Evolutionary conservation across 2,888 invertebrate genomes (phyloP), one percentile per base, ranked within the genome.

Genomic region (Caenorhabditis sulstoni): DNA sequence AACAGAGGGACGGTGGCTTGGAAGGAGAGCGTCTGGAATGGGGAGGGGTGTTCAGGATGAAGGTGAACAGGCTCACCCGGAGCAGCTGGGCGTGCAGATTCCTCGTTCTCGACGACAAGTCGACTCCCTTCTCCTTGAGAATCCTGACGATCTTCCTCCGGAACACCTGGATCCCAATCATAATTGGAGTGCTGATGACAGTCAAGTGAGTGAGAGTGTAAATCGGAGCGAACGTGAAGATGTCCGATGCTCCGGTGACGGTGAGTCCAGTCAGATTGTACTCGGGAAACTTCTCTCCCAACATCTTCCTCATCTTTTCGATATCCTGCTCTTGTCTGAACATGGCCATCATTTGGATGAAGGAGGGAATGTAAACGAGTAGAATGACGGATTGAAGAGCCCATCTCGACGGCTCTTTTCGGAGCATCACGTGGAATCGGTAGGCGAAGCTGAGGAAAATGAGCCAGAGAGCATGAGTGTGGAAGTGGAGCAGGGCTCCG

Each of bases 1-100:
- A 81, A 59, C 7, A 68, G 39, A 0, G 81, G 81, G 0, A 81
- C 49, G 11, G 53, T 47, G 8, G 77, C 64, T 65, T 77, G 77
- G 66, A 66, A 70, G 14, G 70, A 65, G 1, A 77, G 70, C 4
- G 77, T 61, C 77, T 77, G 70, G 12, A 77, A 77, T 41, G 41
- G 41, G 11, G 11, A 8, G 12, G 14, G 11, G 4, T 11, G 5
- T 11, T 37, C 7, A 5, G 14, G 14, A 41, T 14, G 14, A 41
- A 41, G 11, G 14, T 3, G 11, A 11, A 14, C 41, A n/a, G n/a
- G n/a, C n/a, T n/a, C n/a, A 73, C 73, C 52, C 37, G 57, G 7
- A 73, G 23, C 9, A 73, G 44, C 41, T 73, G 73, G 1, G 49
- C 35, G 49, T 73, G 74, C 9, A 74, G 20, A 35, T 50, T 59